Conservation (phyloP, 1,140 invertebrate genomes). For the Homarus americanus region DNA sequence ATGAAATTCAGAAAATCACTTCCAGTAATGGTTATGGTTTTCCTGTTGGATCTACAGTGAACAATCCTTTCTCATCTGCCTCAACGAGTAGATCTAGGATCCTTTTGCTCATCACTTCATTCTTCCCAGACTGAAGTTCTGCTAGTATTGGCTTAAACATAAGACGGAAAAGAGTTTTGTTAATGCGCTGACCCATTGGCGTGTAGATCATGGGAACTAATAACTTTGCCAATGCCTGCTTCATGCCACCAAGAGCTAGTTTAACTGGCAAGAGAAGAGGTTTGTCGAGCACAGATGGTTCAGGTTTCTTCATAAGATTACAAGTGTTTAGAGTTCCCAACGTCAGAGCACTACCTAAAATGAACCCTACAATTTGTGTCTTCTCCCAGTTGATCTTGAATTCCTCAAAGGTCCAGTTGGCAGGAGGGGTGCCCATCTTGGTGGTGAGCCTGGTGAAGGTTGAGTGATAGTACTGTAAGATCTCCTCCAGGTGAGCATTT, state of each 20-base stretch:
- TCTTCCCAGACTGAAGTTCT: constrained; percentile 31
- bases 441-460: constrained; percentile 34
- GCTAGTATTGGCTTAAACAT: not conserved
- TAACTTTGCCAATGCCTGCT: not conserved
- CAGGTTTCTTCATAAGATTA: not conserved
- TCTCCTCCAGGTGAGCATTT: constrained; percentile 28
- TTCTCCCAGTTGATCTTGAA: constrained; percentile 24
- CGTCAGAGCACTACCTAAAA: not conserved
- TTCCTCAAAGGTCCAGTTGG: not conserved
- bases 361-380: constrained; percentile 2
- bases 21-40: too few relatives aligned
- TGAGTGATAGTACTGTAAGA: constrained; percentile 32
- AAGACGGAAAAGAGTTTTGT: not conserved
- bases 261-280: not conserved
- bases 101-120: constrained; percentile 30
- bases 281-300: constrained; percentile 36
- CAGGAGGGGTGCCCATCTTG: not conserved
- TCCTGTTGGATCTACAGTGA: not conserved
- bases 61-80: constrained; percentile 49
- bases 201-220: not conserved
- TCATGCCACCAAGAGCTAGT: not conserved
- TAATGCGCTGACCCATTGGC: not conserved
- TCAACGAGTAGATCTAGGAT: constrained; percentile 12
- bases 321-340: constrained; percentile 28
- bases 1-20: too few relatives aligned